phyloP scores from a whole-genome alignment of 2,888 invertebrate species.

The Hyposoter dolosus region DNA sequence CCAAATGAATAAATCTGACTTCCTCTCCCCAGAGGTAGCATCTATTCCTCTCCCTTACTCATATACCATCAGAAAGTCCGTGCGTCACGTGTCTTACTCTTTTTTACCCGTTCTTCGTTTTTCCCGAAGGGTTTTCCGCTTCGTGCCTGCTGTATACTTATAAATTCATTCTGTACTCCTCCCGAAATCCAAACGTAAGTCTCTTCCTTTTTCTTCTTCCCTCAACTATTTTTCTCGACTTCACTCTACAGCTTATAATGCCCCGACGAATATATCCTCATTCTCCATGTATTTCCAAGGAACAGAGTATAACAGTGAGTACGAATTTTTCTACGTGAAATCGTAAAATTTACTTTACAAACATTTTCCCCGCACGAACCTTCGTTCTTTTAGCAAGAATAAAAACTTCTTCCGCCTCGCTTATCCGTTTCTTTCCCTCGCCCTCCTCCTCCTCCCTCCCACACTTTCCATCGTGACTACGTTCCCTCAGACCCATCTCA shows the following conservation, averaged over 20 bases:
- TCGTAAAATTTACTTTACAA: constrained; percentile 68
- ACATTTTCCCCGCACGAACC: constrained; percentile 59
- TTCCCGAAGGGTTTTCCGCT: constrained; percentile 39
- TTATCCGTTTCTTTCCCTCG: constrained; percentile 8
- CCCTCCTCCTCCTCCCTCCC: constrained; percentile 1
- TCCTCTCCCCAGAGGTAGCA: constrained; percentile 58
- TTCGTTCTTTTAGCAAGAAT: constrained; percentile 54
- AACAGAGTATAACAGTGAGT: constrained; percentile 44
- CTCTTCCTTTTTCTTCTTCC: not conserved
- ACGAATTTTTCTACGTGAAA: constrained; percentile 64
- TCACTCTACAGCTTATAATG: constrained; percentile 35
- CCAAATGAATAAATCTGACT: constrained; percentile 76
- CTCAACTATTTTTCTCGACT: not conserved
- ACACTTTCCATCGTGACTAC: not conserved
- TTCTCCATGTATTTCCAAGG: constrained; percentile 50
- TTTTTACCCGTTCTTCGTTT: constrained; percentile 22
- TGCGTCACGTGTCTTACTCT: constrained; percentile 34
- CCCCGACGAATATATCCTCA: constrained; percentile 25
- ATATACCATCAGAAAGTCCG: constrained; percentile 49
- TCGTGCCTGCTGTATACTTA: constrained; percentile 48
- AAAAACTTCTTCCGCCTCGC: constrained; percentile 59
- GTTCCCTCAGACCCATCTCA: constrained; percentile 6
- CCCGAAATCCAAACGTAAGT: constrained; percentile 33
- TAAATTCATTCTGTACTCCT: constrained; percentile 49
- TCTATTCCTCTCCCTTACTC: constrained; percentile 61